These are phyloP conservation scores for Eupithecia inturbata DNA, from an alignment of 2,888 invertebrate genomes.

Conservation along the genomic window DNA sequence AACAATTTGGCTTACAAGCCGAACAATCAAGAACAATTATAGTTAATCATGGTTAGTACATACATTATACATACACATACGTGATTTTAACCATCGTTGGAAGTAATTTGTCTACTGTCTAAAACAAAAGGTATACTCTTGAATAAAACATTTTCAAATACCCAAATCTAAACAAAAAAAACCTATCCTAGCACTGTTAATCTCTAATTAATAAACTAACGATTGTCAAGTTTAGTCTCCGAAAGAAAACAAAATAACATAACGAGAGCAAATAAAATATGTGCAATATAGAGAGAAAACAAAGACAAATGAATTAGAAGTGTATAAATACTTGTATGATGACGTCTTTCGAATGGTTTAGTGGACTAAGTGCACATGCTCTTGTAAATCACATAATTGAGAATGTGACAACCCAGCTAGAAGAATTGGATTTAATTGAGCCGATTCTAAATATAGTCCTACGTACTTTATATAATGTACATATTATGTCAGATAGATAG, in stretches of 20 bases:
- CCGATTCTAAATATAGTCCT: conserved; percentile 70
- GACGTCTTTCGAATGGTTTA: conserved; percentile 1
- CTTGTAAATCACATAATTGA: conserved; percentile 76
- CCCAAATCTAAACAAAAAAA: neutral
- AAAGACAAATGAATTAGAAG: neutral
- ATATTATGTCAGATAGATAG: too few relatives aligned
- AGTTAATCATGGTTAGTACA: conserved; percentile 58
- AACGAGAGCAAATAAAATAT: neutral
- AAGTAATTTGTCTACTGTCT: conserved; percentile 21
- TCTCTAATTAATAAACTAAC: too few relatives aligned
- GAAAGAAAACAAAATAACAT: neutral
- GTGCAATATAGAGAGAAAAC: neutral
- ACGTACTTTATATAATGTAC: too few relatives aligned
- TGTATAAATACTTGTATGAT: neutral
- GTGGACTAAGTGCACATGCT: conserved; percentile 38
- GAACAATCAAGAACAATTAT: conserved; percentile 67
- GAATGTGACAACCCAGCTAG: conserved; percentile 67
- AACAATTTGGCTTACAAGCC: conserved; percentile 56
- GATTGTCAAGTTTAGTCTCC: neutral
- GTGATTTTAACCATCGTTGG: conserved; percentile 61
- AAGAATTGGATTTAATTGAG: conserved; percentile 80
- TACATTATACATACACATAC: conserved; percentile 49
- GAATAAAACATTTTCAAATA: neutral
- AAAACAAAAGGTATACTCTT: conserved; percentile 6
- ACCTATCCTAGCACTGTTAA: neutral